Evolutionary conservation across 2,888 invertebrate species (phyloP).

Genomic region (Cremastobaeus sp.): DNA sequence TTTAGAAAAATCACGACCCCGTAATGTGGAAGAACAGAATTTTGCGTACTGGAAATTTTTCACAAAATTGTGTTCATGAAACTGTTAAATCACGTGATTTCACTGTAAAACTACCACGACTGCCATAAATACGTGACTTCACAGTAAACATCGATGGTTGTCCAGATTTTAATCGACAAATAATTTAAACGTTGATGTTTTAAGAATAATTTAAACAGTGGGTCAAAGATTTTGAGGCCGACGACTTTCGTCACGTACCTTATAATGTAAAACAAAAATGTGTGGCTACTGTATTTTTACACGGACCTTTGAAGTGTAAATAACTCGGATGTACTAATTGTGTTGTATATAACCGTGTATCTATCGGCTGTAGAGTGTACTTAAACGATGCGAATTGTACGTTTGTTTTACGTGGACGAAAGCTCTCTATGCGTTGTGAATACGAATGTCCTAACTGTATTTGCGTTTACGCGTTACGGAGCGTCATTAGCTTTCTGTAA

Average conservation of each 20-base stretch:
- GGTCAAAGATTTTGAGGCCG: constrained; percentile 15
- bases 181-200: too few relatives aligned
- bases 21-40: constrained; percentile 25
- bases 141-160: too few relatives aligned
- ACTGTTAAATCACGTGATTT: too few relatives aligned
- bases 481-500: constrained; percentile 59
- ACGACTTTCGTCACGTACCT: constrained; percentile 48
- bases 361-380: constrained; percentile 44
- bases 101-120: too few relatives aligned
- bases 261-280: constrained; percentile 38
- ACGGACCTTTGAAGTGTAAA: constrained; percentile 55
- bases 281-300: constrained; percentile 60
- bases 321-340: constrained; percentile 51
- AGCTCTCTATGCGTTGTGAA: constrained; percentile 49
- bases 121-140: too few relatives aligned
- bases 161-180: not conserved
- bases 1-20: constrained; percentile 12
- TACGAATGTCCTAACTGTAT: constrained; percentile 57
- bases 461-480: constrained; percentile 48
- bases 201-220: too few relatives aligned
- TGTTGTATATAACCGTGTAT: constrained; percentile 55
- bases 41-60: constrained; percentile 45
- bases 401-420: constrained; percentile 48
- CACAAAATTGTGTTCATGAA: constrained; percentile 42
- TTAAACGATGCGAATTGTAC: constrained; percentile 45